A percentile compares a stretch with the other conserved stretches of the same genome.
phyloP scores from a whole-genome alignment of 2,888 invertebrate species.

The Spodoptera littoralis region DNA sequence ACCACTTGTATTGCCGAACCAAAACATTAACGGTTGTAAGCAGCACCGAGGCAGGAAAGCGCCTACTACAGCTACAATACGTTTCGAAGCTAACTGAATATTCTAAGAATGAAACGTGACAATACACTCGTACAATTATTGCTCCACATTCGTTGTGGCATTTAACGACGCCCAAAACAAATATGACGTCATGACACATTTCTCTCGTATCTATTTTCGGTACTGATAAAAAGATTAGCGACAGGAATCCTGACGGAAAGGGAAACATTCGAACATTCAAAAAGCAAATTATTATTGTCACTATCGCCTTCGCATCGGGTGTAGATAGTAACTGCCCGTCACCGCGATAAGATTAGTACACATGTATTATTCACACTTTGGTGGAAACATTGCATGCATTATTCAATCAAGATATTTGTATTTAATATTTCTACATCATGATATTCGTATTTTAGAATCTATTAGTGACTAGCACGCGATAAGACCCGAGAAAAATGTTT shows the following conservation, averaged over 20 bases:
- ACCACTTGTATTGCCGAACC: neutral
- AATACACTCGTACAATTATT: conserved; percentile 38
- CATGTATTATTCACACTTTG: conserved; percentile 41
- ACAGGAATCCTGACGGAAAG: conserved; percentile 22
- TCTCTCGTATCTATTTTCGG: conserved; percentile 40
- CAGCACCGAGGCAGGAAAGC: neutral
- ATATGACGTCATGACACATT: conserved; percentile 46
- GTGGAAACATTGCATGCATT: conserved; percentile 42
- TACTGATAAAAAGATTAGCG: conserved; percentile 46
- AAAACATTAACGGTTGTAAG: conserved; percentile 4
- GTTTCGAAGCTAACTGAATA: conserved; percentile 4
- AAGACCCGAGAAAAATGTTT: neutral
- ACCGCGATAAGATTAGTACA: conserved; percentile 34
- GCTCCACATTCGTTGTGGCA: conserved; percentile 41
- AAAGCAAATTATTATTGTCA: conserved; percentile 36
- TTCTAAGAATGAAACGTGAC: conserved; percentile 41
- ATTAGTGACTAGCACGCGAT: conserved; percentile 17
- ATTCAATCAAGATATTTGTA: conserved; percentile 33
- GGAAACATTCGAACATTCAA: conserved; percentile 22
- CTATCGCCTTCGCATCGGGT: conserved; percentile 35
- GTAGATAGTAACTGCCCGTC: conserved; percentile 31
- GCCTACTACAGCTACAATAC: conserved; percentile 3
- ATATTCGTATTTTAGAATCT: conserved; percentile 21
- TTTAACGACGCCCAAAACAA: conserved; percentile 43
- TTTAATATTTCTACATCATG: conserved; percentile 28